Percentiles rank a stretch among this genome's conserved stretches.
Conservation (phyloP, 2,888 invertebrate species). For the Allolobophora icterica region DNA sequence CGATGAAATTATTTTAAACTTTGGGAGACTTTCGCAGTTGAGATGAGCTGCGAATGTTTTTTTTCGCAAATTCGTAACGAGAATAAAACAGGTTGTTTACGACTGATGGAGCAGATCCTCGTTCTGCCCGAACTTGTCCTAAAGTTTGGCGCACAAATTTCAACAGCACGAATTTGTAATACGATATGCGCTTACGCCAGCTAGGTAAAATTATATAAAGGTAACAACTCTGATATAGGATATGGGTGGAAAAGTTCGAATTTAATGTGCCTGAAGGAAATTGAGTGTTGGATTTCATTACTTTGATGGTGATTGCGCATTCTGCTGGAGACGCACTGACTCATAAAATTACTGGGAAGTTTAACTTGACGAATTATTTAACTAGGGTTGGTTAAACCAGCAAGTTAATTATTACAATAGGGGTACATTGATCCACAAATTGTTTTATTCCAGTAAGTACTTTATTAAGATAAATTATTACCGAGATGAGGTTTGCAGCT, state of each 20-base stretch:
- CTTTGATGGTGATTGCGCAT: neutral
- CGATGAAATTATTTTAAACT: neutral
- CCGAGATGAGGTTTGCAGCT: too few relatives aligned
- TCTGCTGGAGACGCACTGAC: neutral
- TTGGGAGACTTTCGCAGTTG: neutral
- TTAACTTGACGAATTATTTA: neutral
- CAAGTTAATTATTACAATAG: neutral
- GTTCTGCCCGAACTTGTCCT: neutral
- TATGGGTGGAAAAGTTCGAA: conserved; percentile 1
- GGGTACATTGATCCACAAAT: too few relatives aligned
- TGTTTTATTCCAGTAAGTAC: too few relatives aligned
- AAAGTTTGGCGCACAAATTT: neutral
- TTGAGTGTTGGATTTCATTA: neutral
- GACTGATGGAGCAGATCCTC: neutral
- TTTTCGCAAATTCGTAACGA: neutral
- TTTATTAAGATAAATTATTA: too few relatives aligned
- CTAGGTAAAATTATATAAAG: neutral
- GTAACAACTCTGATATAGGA: neutral
- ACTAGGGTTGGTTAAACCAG: neutral
- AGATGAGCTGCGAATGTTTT: conserved; percentile 11
- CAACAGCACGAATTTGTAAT: conserved; percentile 17
- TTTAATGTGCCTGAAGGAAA: neutral
- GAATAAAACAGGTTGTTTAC: conserved; percentile 3
- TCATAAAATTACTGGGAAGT: conserved; percentile 1
- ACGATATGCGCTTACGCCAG: neutral